Evolutionary conservation across 1,140 invertebrate genomes (phyloP).

Genomic region (Neodiprion lecontei): DNA sequence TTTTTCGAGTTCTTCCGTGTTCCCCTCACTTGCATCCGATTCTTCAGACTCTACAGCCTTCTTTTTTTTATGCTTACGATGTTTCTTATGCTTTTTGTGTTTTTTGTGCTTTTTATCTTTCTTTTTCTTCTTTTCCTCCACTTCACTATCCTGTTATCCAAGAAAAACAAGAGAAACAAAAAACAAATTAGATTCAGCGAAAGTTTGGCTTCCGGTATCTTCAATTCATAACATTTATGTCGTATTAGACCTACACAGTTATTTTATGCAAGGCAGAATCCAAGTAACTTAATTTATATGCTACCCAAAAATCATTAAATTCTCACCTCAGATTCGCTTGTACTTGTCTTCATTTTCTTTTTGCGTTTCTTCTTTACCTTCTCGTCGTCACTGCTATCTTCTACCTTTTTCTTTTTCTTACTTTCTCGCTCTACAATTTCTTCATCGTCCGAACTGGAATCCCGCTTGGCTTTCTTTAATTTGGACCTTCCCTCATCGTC

Average conservation of each 20-base stretch:
- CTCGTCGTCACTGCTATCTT: constrained; percentile 72
- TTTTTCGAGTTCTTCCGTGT: constrained; percentile 84
- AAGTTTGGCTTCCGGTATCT: too few species aligned
- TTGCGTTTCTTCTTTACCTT: constrained; percentile 74
- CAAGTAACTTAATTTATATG: not conserved
- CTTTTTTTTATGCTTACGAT: constrained; percentile 73
- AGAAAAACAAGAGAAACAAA: constrained; percentile 22
- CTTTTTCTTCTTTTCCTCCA: constrained; percentile 73
- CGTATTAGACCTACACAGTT: too few species aligned
- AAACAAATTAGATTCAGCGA: constrained; percentile 16
- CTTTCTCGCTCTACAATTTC: constrained; percentile 59
- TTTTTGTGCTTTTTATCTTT: constrained; percentile 76
- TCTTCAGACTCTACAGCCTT: constrained; percentile 67
- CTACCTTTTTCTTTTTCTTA: constrained; percentile 59
- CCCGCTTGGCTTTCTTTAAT: constrained; percentile 52
- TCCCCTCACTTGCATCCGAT: constrained; percentile 67
- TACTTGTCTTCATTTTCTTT: constrained; percentile 69
- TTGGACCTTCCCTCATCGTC: constrained; percentile 52
- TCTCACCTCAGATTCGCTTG: constrained; percentile 57
- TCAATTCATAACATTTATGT: too few species aligned
- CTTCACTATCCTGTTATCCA: constrained; percentile 65
- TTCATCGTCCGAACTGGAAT: constrained; percentile 60
- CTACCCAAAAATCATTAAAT: not conserved
- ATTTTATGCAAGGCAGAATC: too few species aligned
- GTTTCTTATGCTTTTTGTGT: constrained; percentile 75